Evolutionary conservation across 2,797 vertebrate genomes (phyloP).

Genomic region (Pachyuromys duprasi): DNA sequence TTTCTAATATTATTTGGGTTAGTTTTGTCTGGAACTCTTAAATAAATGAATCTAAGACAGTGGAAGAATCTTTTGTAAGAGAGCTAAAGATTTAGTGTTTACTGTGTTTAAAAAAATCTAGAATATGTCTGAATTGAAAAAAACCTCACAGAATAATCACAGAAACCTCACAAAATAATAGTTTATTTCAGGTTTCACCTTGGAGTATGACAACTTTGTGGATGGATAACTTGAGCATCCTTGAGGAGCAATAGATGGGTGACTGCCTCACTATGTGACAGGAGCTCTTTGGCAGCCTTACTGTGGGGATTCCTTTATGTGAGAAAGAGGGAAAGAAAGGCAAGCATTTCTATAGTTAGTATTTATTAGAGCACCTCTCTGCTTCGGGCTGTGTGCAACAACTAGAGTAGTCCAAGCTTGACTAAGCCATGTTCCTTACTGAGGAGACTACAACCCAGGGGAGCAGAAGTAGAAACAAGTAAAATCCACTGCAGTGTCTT

Average conservation of each 20-base stretch:
- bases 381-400: not conserved
- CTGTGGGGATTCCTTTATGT: not conserved
- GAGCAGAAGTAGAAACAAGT: not conserved
- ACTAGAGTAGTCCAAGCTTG: not conserved
- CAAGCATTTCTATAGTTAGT: not conserved
- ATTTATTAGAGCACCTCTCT: not conserved
- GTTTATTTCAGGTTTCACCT: slow-evolving; percentile 60
- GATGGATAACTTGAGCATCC: not conserved
- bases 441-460: not conserved
- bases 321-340: not conserved
- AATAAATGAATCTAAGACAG: slow-evolving; percentile 70
- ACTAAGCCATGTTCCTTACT: not conserved
- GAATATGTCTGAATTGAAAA: not conserved
- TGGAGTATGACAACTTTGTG: slow-evolving; percentile 17
- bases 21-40: slow-evolving; percentile 23
- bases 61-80: slow-evolving; percentile 6
- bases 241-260: not conserved
- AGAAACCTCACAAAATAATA: not conserved
- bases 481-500: not conserved
- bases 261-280: not conserved
- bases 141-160: slow-evolving; percentile 42
- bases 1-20: not conserved
- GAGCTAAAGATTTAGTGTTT: slow-evolving; percentile 67
- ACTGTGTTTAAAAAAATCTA: slow-evolving; percentile 34
- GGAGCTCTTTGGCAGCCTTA: not conserved